Evolutionary conservation across 2,797 vertebrate genomes (phyloP).

Genomic region (Potorous gilbertii): DNA sequence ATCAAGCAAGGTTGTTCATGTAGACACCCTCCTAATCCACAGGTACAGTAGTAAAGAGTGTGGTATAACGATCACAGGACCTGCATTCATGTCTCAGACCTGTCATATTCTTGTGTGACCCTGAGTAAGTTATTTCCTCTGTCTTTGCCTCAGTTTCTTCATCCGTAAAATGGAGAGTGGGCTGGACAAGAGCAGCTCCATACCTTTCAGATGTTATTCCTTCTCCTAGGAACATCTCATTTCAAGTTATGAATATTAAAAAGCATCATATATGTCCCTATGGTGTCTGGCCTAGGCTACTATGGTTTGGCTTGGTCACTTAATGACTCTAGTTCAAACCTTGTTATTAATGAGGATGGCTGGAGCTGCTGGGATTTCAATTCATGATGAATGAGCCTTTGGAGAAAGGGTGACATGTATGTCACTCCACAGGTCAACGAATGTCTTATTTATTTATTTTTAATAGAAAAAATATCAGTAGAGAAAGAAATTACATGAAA

Average conservation of each 20-base stretch:
- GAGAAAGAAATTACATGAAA: slow-evolving; percentile 73
- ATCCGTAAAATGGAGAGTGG: background rate
- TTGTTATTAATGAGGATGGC: slow-evolving; percentile 83
- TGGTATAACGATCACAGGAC: background rate
- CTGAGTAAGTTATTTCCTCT: background rate
- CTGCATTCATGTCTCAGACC: background rate
- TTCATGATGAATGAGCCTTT: slow-evolving; percentile 84
- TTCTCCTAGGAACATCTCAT: background rate
- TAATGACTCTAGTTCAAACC: slow-evolving; percentile 75
- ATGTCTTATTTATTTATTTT: slow-evolving; percentile 79
- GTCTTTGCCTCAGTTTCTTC: background rate
- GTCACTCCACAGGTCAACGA: slow-evolving; percentile 77
- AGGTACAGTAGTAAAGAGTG: background rate
- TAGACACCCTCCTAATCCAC: background rate
- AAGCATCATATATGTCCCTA: background rate
- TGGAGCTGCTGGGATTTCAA: slow-evolving; percentile 81
- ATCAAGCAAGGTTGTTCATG: background rate
- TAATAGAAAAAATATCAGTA: slow-evolving; percentile 69
- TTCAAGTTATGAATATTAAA: background rate
- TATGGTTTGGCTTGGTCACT: background rate
- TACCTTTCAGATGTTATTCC: background rate
- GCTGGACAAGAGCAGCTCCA: background rate
- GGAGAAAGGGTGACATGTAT: slow-evolving; percentile 75
- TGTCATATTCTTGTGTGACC: background rate
- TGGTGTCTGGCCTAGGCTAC: background rate